phyloP scores from a whole-genome alignment of 2,888 invertebrate species.

The Coecobrya sp. region DNA sequence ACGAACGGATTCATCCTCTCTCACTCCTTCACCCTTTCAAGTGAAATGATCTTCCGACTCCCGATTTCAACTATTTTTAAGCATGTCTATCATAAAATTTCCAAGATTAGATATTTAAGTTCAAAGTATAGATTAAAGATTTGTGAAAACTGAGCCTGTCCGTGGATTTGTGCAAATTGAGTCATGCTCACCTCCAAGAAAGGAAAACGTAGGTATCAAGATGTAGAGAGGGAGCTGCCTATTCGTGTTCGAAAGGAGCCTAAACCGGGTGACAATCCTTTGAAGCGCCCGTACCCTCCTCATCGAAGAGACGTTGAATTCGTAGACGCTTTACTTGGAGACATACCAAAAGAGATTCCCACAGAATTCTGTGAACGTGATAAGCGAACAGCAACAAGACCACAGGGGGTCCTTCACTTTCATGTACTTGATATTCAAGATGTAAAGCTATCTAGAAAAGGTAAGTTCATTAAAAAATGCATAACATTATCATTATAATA shows the following conservation, averaged over 20 bases:
- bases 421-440: slow-evolving; percentile 81
- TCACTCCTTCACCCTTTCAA: no score
- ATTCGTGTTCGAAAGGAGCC: slow-evolving; percentile 69
- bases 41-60: no score
- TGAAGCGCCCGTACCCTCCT: slow-evolving; percentile 74
- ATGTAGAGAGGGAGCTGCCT: slow-evolving; percentile 72
- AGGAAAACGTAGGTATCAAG: slow-evolving; percentile 46
- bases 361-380: slow-evolving; percentile 69
- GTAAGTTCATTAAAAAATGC: slow-evolving; percentile 34
- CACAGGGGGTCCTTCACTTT: slow-evolving; percentile 81
- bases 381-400: slow-evolving; percentile 69
- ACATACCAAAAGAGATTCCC: slow-evolving; percentile 46
- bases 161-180: background rate
- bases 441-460: slow-evolving; percentile 66
- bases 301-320: slow-evolving; percentile 64
- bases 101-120: no score
- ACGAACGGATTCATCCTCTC: no score
- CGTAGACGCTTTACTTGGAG: slow-evolving; percentile 51
- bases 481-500: background rate
- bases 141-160: no score
- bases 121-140: no score
- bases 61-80: no score
- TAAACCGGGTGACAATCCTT: slow-evolving; percentile 74
- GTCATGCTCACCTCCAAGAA: background rate
- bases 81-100: background rate